These are phyloP conservation scores for Acomys russatus DNA, from an alignment of 2,797 vertebrate genomes.

Conservation along the genomic window DNA sequence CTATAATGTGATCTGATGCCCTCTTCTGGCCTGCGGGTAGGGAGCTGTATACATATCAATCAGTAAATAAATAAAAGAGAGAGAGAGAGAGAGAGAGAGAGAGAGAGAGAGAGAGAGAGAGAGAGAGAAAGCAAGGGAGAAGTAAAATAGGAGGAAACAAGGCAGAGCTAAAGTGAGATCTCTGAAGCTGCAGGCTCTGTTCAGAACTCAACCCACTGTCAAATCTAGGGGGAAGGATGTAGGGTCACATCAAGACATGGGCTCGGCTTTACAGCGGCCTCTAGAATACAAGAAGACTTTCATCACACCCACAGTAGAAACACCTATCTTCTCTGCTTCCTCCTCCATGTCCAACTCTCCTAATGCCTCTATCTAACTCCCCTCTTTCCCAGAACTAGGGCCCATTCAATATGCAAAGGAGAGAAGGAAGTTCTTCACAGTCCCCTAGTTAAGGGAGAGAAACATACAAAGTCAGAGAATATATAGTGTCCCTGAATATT, in stretches of 20 bases:
- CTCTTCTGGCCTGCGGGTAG: no score
- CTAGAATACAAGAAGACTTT: not conserved
- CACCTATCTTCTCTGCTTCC: not conserved
- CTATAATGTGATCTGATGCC: no score
- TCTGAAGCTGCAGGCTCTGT: not conserved
- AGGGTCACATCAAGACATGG: not conserved
- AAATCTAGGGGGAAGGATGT: not conserved
- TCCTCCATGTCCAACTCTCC: not conserved
- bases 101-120: no score
- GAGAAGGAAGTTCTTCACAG: not conserved
- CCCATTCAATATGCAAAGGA: not conserved
- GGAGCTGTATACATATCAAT: no score
- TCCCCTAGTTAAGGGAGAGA: conserved; percentile 17
- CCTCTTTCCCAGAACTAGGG: not conserved
- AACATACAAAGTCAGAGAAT: not conserved
- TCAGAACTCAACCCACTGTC: conserved; percentile 7
- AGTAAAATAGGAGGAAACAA: not conserved
- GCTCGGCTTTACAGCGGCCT: conserved; percentile 27
- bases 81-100: no score
- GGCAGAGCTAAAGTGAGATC: not conserved
- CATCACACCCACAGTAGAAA: not conserved
- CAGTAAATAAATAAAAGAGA: no score
- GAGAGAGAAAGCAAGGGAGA: not conserved
- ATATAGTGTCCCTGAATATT: conserved; percentile 6
- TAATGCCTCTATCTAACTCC: not conserved